Evolutionary conservation across 2,888 invertebrate genomes (phyloP).

Genomic region (Deilephila elpenor): DNA sequence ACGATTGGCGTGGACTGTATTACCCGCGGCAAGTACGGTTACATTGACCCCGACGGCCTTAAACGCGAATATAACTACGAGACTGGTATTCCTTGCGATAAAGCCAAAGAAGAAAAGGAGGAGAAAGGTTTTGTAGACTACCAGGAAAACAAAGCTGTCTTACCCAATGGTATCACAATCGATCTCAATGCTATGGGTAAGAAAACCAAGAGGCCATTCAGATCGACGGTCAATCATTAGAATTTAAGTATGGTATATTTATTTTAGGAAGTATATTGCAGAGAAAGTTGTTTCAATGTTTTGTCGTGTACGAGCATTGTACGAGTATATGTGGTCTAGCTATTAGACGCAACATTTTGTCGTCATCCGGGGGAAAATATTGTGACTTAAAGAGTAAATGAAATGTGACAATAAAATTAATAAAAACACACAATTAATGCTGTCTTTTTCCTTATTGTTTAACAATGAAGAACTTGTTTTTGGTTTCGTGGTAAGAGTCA

Average conservation of each 20-base stretch:
- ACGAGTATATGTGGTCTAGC: slow-evolving; percentile 17
- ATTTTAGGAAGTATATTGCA: slow-evolving; percentile 72
- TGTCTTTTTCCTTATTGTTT: slow-evolving; percentile 32
- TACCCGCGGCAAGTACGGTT: slow-evolving; percentile 92
- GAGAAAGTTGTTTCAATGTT: slow-evolving; percentile 67
- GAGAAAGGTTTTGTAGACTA: slow-evolving; percentile 89
- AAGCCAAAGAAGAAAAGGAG: slow-evolving; percentile 80
- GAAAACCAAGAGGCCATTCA: slow-evolving; percentile 88
- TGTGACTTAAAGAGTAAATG: slow-evolving; percentile 17
- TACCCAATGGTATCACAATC: slow-evolving; percentile 89
- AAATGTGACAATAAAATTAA: slow-evolving; percentile 25
- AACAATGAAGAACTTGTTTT: neutral
- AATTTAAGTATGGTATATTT: slow-evolving; percentile 68
- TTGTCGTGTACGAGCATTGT: slow-evolving; percentile 12
- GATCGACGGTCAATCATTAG: slow-evolving; percentile 80
- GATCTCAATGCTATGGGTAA: slow-evolving; percentile 89
- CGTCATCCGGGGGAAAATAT: neutral
- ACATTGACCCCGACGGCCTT: slow-evolving; percentile 92
- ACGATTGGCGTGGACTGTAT: slow-evolving; percentile 91
- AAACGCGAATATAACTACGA: slow-evolving; percentile 93
- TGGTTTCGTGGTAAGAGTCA: neutral
- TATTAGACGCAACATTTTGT: slow-evolving; percentile 9
- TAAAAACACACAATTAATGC: slow-evolving; percentile 34
- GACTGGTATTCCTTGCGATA: slow-evolving; percentile 90
- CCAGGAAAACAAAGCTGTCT: slow-evolving; percentile 88